A percentile compares a stretch with the other conserved stretches of the same genome.
Conservation (phyloP, 2,797 vertebrate species). For the Hyperoplus lanceolatus region DNA sequence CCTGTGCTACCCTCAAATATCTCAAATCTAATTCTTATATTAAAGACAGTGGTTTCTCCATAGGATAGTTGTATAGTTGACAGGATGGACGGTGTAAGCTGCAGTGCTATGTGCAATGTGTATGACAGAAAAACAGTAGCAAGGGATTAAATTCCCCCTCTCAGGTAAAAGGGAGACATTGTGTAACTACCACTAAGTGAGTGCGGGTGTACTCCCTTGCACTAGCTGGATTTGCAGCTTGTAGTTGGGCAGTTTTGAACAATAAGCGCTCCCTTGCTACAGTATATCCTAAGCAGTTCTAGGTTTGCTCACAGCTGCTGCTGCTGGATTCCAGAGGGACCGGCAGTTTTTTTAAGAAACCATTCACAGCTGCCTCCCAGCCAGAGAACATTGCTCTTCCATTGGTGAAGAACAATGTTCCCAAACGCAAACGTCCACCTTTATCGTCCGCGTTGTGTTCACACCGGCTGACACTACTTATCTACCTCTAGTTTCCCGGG, state of each 20-base stretch:
- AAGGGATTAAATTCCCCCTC: constrained; percentile 4
- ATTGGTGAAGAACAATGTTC: constrained; percentile 23
- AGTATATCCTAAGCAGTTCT: constrained; percentile 23
- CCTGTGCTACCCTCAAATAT: neutral
- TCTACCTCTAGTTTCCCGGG: constrained; percentile 14
- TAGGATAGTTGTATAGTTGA: neutral
- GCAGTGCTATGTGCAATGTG: neutral
- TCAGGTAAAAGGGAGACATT: neutral
- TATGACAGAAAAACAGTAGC: neutral
- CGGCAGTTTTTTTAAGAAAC: constrained; percentile 54
- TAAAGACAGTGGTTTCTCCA: neutral
- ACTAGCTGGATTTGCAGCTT: constrained; percentile 42
- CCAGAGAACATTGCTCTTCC: constrained; percentile 20
- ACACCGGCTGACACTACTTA: constrained; percentile 40
- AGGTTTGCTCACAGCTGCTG: constrained; percentile 51
- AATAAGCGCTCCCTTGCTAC: constrained; percentile 47
- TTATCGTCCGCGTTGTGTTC: constrained; percentile 38
- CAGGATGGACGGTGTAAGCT: neutral
- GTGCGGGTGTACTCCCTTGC: neutral
- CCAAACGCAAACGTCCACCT: constrained; percentile 50
- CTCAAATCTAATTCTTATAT: neutral
- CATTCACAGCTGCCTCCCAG: constrained; percentile 63
- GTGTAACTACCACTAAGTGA: neutral
- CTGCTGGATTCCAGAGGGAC: constrained; percentile 54
- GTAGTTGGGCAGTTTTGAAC: constrained; percentile 17